phyloP scores from a whole-genome alignment of 2,888 invertebrate species.

The Drosophila infuscata region DNA sequence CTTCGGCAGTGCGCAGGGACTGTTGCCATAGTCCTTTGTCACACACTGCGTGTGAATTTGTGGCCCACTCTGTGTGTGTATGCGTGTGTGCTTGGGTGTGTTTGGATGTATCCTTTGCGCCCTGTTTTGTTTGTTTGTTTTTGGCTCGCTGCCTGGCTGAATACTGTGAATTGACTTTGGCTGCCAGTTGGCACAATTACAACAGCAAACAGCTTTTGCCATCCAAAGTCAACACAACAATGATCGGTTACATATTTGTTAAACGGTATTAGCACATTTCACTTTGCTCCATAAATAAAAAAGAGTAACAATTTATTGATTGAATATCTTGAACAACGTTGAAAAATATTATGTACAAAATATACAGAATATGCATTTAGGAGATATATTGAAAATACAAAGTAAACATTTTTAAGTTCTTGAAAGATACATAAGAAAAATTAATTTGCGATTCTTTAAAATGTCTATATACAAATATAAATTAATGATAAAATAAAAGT shows the following conservation, averaged over 20 bases:
- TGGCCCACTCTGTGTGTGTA: conserved; percentile 43
- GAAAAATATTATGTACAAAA: neutral
- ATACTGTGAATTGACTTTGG: conserved; percentile 76
- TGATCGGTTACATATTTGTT: conserved; percentile 64
- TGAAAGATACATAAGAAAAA: neutral
- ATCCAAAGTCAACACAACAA: conserved; percentile 75
- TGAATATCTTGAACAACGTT: neutral
- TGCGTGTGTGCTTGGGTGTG: conserved; percentile 20
- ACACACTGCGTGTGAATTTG: conserved; percentile 76
- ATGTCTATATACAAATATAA: neutral
- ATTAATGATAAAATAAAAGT: neutral
- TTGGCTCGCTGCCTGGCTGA: conserved; percentile 58
- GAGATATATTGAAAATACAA: neutral
- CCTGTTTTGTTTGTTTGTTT: conserved; percentile 57
- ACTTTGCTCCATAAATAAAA: conserved; percentile 26
- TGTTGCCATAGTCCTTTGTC: conserved; percentile 65
- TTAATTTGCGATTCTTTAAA: neutral
- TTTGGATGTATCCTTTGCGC: conserved; percentile 48
- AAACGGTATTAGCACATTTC: conserved; percentile 55
- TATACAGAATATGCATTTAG: neutral
- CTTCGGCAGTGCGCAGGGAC: conserved; percentile 43
- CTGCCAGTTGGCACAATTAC: conserved; percentile 70
- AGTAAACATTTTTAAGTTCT: neutral
- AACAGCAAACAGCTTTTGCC: conserved; percentile 67
- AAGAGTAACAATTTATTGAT: conserved; percentile 7